Base-by-base conservation (phyloP, 2,888 invertebrate genomes). In the Trissoscelio sp. region DNA sequence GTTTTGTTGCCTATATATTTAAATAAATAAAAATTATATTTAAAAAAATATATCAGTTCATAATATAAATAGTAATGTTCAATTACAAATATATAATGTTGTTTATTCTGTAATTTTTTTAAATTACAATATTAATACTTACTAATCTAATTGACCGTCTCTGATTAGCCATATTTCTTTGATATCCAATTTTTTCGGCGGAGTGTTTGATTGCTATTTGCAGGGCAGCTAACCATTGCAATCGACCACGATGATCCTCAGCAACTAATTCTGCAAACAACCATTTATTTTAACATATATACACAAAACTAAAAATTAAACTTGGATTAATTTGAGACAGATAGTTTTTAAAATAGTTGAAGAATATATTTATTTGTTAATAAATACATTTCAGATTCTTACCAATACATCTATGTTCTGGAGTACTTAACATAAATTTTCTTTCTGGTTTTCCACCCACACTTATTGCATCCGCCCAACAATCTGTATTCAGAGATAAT, bases 201-300 rank as follows among this genome's bases (percentile, higher is more conserved):
- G 95, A 95, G 86, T 95, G 94, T 18, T 95, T 94, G 9, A 95
- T 94, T 2, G 96, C 96, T 81, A 94, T 93, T 70, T 95, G 94
- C 4, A 96, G 88, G 0, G 95, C 94, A n/a, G 95, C 94, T 80
- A 96, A 92, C 96, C 96, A 96, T 91, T 96, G 96, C 28, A 95
- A 92, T 57, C 95, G 93, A 85, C 95, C 95, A 92, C 95, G 95
- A 87, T 96, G 95, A 90, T 96, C 96, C 82, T 94, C 93, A 18
- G 96, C 94, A 9, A 94, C 95, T 34, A 96, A 92, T 86, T 96
- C 96, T 78, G 11, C 6, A 7, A n/a, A n/a, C n/a, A n/a, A n/a
- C n/a, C n/a, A n/a, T n/a, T n/a, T n/a, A n/a, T n/a, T n/a, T n/a
- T n/a, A n/a, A n/a, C n/a, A n/a, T n/a, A n/a, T n/a, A n/a, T n/a